Base-by-base conservation (phyloP, 2,113 vertebrate genomes). In the Colaptes auratus region DNA sequence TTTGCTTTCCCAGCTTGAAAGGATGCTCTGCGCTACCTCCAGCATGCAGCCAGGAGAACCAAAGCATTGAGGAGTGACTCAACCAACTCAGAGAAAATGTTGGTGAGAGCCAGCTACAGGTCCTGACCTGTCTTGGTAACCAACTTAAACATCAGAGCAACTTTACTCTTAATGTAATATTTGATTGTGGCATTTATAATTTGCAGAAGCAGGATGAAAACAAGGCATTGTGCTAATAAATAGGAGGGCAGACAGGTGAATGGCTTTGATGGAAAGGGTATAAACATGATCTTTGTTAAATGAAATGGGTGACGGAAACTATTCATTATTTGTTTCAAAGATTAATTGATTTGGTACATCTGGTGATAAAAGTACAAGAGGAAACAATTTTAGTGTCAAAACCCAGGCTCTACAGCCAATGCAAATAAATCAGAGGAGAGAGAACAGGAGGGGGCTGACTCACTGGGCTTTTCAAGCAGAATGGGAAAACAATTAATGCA, bases 391-490 rank as follows among this genome's bases (percentile, higher is more conserved):
- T 25, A 48, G 74, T 90, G 28, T 10, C 52, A 36, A 87, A 95
- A 69, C 2, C 3, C 36, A 52, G 42, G 30, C 8, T 63, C n/a
- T 39, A 55, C 2, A 11, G 8, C 8, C 33, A 42, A 19, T 30
- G 39, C 6, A 55, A 81, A 46, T 17, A 52, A 66, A 12, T 30
- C 82, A 70, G 23, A 64, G 19, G 10, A 53, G 18, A 44, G 39
- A 59, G 44, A 70, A 65, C 1, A 4, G 4, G 4, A 3, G 5
- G 4, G 4, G 1, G 2, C 2, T 85, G 3, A 1, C 46, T 46
- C 82, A 18, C 35, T 33, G 44, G 8, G 25, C 31, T 56, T 93
- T 74, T 27, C 36, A 71, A 85, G 24, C 9, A 53, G 11, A 33
- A 28, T 7, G 27, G 52, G 31, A 80, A 66, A 89, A 82, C 6